Percentiles rank a stretch among this genome's conserved stretches.
Conservation (phyloP, 2,888 invertebrate genomes). For the Pristionchus exspectatus region DNA sequence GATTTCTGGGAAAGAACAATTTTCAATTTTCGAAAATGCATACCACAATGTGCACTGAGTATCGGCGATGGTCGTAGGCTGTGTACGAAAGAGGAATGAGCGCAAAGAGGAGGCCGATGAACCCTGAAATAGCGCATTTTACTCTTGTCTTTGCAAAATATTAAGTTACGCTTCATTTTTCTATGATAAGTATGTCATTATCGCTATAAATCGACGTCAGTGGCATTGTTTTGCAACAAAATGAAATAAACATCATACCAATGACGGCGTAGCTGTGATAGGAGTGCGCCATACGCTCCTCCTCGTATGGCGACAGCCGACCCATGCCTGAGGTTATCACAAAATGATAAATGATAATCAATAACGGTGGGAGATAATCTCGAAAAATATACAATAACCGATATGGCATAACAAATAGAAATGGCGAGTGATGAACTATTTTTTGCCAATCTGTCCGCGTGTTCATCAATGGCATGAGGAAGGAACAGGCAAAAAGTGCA, state of each 20-base stretch:
- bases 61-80: not conserved
- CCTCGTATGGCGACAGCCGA: conserved; percentile 14
- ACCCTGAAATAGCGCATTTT: not conserved
- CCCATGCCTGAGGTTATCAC: conserved; percentile 3
- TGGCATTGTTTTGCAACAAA: not conserved
- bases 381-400: too few relatives aligned
- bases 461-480: not conserved
- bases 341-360: too few relatives aligned
- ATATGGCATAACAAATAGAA: not conserved
- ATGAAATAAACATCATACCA: not conserved
- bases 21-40: not conserved
- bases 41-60: not conserved
- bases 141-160: not conserved
- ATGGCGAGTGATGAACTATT: not conserved
- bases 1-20: not conserved
- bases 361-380: too few relatives aligned
- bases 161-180: not conserved
- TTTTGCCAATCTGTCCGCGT: too few relatives aligned
- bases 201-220: not conserved
- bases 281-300: conserved; percentile 17
- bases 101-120: not conserved
- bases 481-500: not conserved
- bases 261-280: conserved; percentile 12
- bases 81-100: not conserved
- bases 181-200: not conserved